Evolutionary conservation across 2,888 invertebrate genomes (phyloP), one percentile per base, ranked within the genome.

Genomic region (Tachina lurida): DNA sequence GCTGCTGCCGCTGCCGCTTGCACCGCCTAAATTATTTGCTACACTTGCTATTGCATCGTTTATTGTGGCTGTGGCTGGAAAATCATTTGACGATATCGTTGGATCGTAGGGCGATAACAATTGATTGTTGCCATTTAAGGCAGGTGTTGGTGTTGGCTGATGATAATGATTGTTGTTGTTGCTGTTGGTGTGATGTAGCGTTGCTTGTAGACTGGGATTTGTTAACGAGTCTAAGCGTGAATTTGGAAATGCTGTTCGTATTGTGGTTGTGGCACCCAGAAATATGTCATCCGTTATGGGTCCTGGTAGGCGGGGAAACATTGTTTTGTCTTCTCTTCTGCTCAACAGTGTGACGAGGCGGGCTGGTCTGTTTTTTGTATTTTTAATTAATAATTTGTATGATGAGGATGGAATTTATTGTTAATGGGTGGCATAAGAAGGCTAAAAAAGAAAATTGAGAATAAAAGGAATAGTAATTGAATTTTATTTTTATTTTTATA

Each of bases 261-360:
- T 87, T 79, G 92, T 92, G 58, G 92, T 92, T 62, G 91, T 88
- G 87, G 90, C 90, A 88, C 88, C 88, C 88, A 90, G 89, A 90
- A 91, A 91, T 85, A 89, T 89, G 87, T 90, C 87, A 83, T 83
- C 86, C 87, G 89, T 90, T 90, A 90, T 89, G 76, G 90, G 89
- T 87, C 89, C 91, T 89, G 91, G 90, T 90, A 90, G 89, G 88
- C 92, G 90, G 88, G 91, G 89, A 91, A 91, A 92, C 93, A 92
- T 93, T 81, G 74, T 81, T 67, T 76, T 58, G 39, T 74, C 43
- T 45, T 56, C 13, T 71, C 89, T 89, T 91, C 65, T 67, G 22
- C 60, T 62, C 58, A 77, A 67, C 39, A 22, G 58, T 83, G 22
- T 83, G 88, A 84, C 54, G n/a, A 71, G n/a, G 67, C 54, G 60